Conservation (phyloP, 2,888 invertebrate species). For the Tetrapedia diversipes region DNA sequence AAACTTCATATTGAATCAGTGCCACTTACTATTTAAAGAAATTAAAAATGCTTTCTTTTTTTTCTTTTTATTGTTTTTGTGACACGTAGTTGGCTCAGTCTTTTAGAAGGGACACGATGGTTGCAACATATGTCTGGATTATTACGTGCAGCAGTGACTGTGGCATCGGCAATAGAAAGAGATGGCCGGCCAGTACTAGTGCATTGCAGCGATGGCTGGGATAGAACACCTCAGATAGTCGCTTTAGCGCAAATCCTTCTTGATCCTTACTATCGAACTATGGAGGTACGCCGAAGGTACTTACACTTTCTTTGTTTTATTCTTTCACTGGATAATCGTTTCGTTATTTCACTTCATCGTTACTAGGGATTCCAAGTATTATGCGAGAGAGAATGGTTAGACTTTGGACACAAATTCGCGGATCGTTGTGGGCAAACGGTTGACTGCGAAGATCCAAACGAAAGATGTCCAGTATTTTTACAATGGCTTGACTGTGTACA, state of each 20-base stretch:
- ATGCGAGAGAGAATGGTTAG: slow-evolving; percentile 98
- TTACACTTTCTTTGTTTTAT: slow-evolving; percentile 19
- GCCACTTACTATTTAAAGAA: background rate
- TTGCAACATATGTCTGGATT: slow-evolving; percentile 94
- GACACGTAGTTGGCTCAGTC: slow-evolving; percentile 91
- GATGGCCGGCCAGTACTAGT: slow-evolving; percentile 96
- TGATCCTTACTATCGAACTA: slow-evolving; percentile 97
- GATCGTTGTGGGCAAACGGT: slow-evolving; percentile 95
- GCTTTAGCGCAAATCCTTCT: slow-evolving; percentile 95
- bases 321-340: slow-evolving; percentile 11
- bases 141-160: slow-evolving; percentile 91
- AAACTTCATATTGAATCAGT: background rate
- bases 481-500: slow-evolving; percentile 99
- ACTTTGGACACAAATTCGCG: slow-evolving; percentile 99
- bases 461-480: slow-evolving; percentile 97
- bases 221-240: slow-evolving; percentile 98
- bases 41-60: slow-evolving; percentile 59
- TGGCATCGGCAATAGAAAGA: slow-evolving; percentile 91
- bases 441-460: slow-evolving; percentile 94
- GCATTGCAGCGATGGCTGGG: slow-evolving; percentile 99
- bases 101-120: slow-evolving; percentile 96
- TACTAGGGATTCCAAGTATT: slow-evolving; percentile 95
- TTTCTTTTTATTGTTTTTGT: background rate
- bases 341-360: slow-evolving; percentile 8
- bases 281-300: slow-evolving; percentile 86